These are phyloP conservation scores for Iselma pallidipennis DNA, from an alignment of 2,888 invertebrate species.

Conservation along the genomic window DNA sequence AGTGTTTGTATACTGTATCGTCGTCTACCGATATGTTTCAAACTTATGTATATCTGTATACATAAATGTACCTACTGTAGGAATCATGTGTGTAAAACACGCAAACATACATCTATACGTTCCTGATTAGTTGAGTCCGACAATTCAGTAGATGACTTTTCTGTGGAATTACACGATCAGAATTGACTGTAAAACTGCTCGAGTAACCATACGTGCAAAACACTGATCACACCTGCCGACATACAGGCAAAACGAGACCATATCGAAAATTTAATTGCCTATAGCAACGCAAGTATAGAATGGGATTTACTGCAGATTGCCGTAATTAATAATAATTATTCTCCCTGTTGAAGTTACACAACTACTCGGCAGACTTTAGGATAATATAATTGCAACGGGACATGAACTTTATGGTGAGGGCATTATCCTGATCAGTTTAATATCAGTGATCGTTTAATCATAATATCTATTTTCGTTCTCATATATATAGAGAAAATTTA, in stretches of 20 bases:
- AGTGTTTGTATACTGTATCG: constrained; percentile 21
- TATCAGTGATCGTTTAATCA: too few species aligned
- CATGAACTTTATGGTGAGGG: too few species aligned
- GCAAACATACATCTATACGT: constrained; percentile 27
- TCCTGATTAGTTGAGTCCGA: constrained; percentile 33
- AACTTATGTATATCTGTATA: neutral
- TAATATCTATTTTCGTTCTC: too few species aligned
- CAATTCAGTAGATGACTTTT: too few species aligned
- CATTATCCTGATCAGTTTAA: too few species aligned
- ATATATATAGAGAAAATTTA: constrained; percentile 3
- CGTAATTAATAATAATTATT: constrained; percentile 11
- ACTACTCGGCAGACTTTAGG: neutral
- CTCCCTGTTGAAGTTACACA: constrained; percentile 12
- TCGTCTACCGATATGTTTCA: constrained; percentile 14
- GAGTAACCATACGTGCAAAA: constrained; percentile 30
- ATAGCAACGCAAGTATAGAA: constrained; percentile 18
- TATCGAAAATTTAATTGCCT: constrained; percentile 23
- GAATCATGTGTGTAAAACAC: constrained; percentile 31
- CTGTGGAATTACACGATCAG: constrained; percentile 9
- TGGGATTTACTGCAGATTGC: constrained; percentile 8
- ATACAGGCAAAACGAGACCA: constrained; percentile 12
- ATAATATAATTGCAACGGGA: neutral
- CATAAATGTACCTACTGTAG: too few species aligned
- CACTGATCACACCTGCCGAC: constrained; percentile 14
- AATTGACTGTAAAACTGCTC: constrained; percentile 1